Evolutionary conservation across 2,888 invertebrate genomes (phyloP), one percentile per base, ranked within the genome.

Genomic region (Brachyptera risi): DNA sequence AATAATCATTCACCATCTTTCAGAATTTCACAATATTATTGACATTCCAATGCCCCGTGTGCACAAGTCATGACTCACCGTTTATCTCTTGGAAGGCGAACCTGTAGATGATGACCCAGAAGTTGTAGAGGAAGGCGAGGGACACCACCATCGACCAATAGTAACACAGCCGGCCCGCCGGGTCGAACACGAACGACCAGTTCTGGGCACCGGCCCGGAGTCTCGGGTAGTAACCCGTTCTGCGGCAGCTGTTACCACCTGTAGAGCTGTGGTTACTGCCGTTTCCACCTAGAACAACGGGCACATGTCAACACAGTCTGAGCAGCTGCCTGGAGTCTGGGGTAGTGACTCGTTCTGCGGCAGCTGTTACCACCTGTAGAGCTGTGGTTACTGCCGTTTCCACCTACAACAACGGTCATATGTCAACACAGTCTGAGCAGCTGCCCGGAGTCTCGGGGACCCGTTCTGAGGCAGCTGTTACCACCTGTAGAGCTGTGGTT

Each of bases 11-110:
- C n/a, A n/a, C n/a, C n/a, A n/a, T n/a, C n/a, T n/a, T n/a, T n/a
- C n/a, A n/a, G n/a, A n/a, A n/a, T n/a, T n/a, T n/a, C n/a, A n/a
- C n/a, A n/a, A n/a, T n/a, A n/a, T n/a, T n/a, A n/a, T n/a, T n/a
- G n/a, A n/a, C n/a, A n/a, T n/a, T n/a, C n/a, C n/a, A n/a, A n/a
- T n/a, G n/a, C n/a, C n/a, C n/a, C n/a, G n/a, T n/a, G n/a, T n/a
- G n/a, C n/a, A n/a, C n/a, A n/a, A n/a, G n/a, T n/a, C n/a, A n/a
- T n/a, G n/a, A 80, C 86, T 84, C 71, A 85, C 90, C 86, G 77
- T 91, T 92, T 72, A 96, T 96, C 81, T 97, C 97, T 79, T 96
- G 92, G 79, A 98, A 98, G 79, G 97, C 95, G 83, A 96, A 97
- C 79, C 97, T 88, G 83, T 96, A 97, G 76, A 96, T 95, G 80